phyloP scores from a whole-genome alignment of 2,113 vertebrate species.

The Brachyistius frenatus region DNA sequence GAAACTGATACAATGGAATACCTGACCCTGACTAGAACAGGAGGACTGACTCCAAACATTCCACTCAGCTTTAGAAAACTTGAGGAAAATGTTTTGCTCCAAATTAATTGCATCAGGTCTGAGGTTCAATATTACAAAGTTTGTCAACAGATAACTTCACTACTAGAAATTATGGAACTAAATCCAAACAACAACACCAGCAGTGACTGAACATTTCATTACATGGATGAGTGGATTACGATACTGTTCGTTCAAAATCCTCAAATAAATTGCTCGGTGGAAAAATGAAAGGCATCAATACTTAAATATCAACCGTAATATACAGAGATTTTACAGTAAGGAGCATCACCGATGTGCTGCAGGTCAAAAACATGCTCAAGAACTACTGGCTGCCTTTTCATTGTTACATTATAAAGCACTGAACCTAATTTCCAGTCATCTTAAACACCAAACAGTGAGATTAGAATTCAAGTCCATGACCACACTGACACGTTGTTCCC shows the following conservation, averaged over 20 bases:
- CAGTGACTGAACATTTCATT: conserved; percentile 30
- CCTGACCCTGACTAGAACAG: background rate
- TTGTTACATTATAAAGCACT: background rate
- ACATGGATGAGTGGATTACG: conserved; percentile 28
- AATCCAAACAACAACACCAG: conserved; percentile 6
- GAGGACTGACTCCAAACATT: background rate
- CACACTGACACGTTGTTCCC: background rate
- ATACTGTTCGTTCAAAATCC: conserved; percentile 4
- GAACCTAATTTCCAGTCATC: background rate
- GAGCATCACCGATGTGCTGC: background rate
- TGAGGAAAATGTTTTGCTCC: background rate
- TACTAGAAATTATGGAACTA: background rate
- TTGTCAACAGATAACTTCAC: background rate
- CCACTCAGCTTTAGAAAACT: background rate
- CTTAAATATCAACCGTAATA: background rate
- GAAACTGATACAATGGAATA: background rate
- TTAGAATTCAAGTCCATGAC: conserved; percentile 21
- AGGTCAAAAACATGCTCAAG: background rate
- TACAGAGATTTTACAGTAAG: background rate
- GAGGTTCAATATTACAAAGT: conserved; percentile 12
- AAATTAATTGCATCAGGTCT: background rate
- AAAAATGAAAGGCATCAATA: background rate
- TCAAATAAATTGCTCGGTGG: background rate
- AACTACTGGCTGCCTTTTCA: background rate
- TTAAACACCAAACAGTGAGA: background rate